Base-by-base conservation (phyloP, 1,140 invertebrate species). In the Caenorhabditis latens region DNA sequence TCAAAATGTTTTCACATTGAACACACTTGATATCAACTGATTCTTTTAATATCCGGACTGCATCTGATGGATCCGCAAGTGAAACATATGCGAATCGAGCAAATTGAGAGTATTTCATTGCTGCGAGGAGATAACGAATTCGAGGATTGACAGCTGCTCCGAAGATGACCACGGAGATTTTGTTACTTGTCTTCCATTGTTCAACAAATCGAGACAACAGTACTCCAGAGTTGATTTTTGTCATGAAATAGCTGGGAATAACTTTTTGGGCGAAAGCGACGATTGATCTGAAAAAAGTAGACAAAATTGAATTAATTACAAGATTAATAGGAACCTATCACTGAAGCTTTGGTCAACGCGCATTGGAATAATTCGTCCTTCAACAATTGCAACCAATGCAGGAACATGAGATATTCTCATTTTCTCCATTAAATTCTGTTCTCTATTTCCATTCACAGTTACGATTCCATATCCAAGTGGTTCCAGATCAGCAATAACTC, bases 61-160 rank as follows among this genome's bases (percentile, higher is more conserved):
- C 87, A 6, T 40, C 24, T 16, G 83, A 75, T 11, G 42, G 32
- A 19, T 88, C 86, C 7, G 71, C 67, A 11, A 90, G 55, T 83
- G 90, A 83, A 79, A 92, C 89, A 67, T 91, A 91, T 8, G 88
- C 91, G 82, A 91, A 91, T 53, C 91, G 90, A 24, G 91, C 89
- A 82, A 92, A 90, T 58, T 90, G 88, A 4, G 90, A 88, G 55
- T 86, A 91, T 48, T 90, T 91, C 91, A 91, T 92, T 11, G 91
- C 89, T 0, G 89, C 79, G 3, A 91, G 87, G 16, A 91, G 85
- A 84, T 92, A 91, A 8, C 91, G 89, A 7, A 92, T 85, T 58
- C 89, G 46, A 4, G 91, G 91, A 57, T 92, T 88, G 46, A 88
- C 85, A 32, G 61, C 88, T 16, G 89, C 67, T 13, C 90, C 91